Conservation (phyloP, 1,140 invertebrate genomes). For the Phymorhynchus buccinoides region DNA sequence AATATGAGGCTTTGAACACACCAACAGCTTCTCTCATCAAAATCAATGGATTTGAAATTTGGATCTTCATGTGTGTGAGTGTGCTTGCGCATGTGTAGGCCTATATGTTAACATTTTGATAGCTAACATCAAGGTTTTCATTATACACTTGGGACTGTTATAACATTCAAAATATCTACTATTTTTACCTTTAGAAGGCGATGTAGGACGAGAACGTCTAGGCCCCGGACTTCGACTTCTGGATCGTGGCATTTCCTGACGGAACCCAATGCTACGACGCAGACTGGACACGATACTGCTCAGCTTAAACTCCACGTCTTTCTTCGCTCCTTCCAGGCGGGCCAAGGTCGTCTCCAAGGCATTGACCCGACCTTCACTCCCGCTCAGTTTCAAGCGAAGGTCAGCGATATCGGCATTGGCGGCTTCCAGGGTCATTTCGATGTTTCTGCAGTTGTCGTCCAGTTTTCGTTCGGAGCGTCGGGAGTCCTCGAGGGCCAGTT, state of each 20-base stretch:
- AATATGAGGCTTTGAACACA: no score
- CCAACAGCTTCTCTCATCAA: no score
- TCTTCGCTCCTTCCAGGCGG: constrained; percentile 84
- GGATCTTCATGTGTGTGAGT: no score
- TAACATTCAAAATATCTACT: no score
- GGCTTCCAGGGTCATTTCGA: constrained; percentile 90
- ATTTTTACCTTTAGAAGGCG: constrained; percentile 71
- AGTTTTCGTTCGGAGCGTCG: constrained; percentile 78
- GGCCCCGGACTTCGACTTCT: constrained; percentile 68
- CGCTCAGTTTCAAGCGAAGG: constrained; percentile 82
- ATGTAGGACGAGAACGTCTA: constrained; percentile 66
- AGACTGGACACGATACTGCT: constrained; percentile 86
- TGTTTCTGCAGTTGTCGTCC: constrained; percentile 84
- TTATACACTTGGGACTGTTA: no score
- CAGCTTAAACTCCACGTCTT: constrained; percentile 87
- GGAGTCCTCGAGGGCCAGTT: constrained; percentile 71
- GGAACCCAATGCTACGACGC: constrained; percentile 86
- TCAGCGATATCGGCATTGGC: constrained; percentile 84
- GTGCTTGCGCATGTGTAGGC: no score
- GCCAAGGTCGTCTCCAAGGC: constrained; percentile 85
- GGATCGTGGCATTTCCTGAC: constrained; percentile 67
- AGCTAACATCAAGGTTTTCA: no score
- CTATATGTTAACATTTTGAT: no score
- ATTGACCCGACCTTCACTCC: constrained; percentile 86
- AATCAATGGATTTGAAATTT: no score